Evolutionary conservation across 2,888 invertebrate species (phyloP).

Genomic region (Agrochola lota): DNA sequence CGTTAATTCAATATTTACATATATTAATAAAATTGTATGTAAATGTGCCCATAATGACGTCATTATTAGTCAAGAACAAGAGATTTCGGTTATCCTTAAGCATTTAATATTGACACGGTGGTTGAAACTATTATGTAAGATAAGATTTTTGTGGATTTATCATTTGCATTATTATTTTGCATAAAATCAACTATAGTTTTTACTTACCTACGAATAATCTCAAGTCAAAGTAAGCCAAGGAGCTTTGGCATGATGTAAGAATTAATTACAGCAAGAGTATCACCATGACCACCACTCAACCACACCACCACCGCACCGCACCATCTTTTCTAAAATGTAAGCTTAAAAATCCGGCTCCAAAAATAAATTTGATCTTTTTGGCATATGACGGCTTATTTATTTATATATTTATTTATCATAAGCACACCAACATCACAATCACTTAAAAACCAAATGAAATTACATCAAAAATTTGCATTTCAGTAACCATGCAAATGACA

Average conservation of each 20-base stretch:
- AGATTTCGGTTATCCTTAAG: slow-evolving; percentile 16
- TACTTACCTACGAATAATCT: background rate
- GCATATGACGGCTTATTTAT: too few relatives aligned
- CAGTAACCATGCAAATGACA: too few relatives aligned
- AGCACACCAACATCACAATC: too few relatives aligned
- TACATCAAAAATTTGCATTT: too few relatives aligned
- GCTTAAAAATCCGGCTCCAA: background rate
- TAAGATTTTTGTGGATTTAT: background rate
- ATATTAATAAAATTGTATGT: slow-evolving; percentile 3
- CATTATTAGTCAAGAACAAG: slow-evolving; percentile 1
- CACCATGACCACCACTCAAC: too few relatives aligned
- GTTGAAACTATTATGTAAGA: background rate
- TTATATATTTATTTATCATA: too few relatives aligned
- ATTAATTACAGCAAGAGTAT: background rate
- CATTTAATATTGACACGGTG: background rate
- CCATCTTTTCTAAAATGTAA: background rate
- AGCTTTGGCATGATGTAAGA: background rate
- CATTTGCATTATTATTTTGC: background rate
- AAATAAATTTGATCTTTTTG: background rate
- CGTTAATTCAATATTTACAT: slow-evolving; percentile 10
- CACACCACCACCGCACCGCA: too few relatives aligned
- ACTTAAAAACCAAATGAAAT: too few relatives aligned
- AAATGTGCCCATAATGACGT: slow-evolving; percentile 26
- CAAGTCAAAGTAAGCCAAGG: background rate
- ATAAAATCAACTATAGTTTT: background rate